A percentile compares a stretch with the other conserved stretches of the same genome.
These are phyloP conservation scores for Spinibarbus caldwelli DNA, from an alignment of 2,797 vertebrate genomes.

Conservation along the genomic window DNA sequence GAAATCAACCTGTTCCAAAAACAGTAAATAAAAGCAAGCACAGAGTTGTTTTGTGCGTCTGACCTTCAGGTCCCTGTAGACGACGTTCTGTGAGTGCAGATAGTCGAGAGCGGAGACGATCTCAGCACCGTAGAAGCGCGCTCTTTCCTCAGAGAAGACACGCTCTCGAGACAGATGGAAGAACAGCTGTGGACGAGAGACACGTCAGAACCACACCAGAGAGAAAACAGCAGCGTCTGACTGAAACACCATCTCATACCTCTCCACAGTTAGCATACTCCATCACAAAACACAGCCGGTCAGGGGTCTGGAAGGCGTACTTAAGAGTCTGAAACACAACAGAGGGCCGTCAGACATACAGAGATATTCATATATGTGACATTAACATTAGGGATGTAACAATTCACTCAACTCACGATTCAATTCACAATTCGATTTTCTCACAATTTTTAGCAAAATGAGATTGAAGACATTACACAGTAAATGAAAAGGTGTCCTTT, in stretches of 20 bases:
- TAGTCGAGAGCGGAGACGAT: constrained; percentile 90
- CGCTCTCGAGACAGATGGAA: constrained; percentile 90
- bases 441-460: too few relatives aligned
- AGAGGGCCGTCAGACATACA: neutral
- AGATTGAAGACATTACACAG: too few relatives aligned
- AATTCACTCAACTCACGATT: too few relatives aligned
- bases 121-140: constrained; percentile 87
- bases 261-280: constrained; percentile 91
- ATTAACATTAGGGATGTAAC: too few relatives aligned
- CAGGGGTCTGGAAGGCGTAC: constrained; percentile 89
- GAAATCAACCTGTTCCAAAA: neutral
- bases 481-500: too few relatives aligned
- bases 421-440: too few relatives aligned
- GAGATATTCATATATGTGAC: neutral
- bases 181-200: constrained; percentile 74
- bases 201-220: neutral
- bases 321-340: constrained; percentile 83
- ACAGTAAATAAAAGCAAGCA: neutral
- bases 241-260: constrained; percentile 69
- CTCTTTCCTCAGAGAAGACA: constrained; percentile 88
- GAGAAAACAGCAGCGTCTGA: neutral
- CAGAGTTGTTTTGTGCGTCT: neutral
- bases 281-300: constrained; percentile 92
- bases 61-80: constrained; percentile 92
- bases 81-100: constrained; percentile 87